These are phyloP conservation scores for Neomorphus geoffroyi DNA, from an alignment of 2,797 vertebrate species.

Conservation along the genomic window DNA sequence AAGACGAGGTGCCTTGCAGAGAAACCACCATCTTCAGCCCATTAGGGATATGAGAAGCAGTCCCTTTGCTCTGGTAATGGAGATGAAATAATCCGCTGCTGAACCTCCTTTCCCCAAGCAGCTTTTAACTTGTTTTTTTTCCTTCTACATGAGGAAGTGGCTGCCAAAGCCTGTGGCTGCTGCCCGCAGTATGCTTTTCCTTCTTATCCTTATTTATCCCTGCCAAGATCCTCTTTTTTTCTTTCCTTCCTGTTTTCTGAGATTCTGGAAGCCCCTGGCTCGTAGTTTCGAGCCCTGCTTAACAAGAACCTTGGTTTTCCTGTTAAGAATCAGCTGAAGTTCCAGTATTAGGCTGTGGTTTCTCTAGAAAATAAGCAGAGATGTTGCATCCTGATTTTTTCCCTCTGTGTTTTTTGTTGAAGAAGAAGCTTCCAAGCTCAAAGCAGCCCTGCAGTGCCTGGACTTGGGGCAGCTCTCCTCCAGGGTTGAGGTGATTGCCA, in stretches of 20 bases:
- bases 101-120: conserved; percentile 41
- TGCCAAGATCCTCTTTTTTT: conserved; percentile 47
- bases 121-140: conserved; percentile 25
- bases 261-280: conserved; percentile 29
- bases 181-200: conserved; percentile 43
- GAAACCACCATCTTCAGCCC: conserved; percentile 1
- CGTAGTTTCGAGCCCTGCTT: conserved; percentile 23
- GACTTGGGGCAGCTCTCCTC: background rate
- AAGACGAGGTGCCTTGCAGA: background rate
- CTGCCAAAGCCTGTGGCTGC: conserved; percentile 47
- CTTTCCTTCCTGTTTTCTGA: conserved; percentile 5
- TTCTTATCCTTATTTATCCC: conserved; percentile 35
- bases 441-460: background rate
- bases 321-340: background rate
- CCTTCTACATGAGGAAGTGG: background rate
- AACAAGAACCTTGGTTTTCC: conserved; percentile 9
- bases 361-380: background rate
- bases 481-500: background rate
- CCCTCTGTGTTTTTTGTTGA: background rate
- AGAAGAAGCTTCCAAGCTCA: background rate
- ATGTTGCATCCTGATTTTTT: background rate
- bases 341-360: background rate
- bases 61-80: conserved; percentile 7
- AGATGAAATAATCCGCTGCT: conserved; percentile 34
- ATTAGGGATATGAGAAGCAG: background rate